Conservation (phyloP, 2,888 invertebrate genomes). For the Tipula vernalis region DNA sequence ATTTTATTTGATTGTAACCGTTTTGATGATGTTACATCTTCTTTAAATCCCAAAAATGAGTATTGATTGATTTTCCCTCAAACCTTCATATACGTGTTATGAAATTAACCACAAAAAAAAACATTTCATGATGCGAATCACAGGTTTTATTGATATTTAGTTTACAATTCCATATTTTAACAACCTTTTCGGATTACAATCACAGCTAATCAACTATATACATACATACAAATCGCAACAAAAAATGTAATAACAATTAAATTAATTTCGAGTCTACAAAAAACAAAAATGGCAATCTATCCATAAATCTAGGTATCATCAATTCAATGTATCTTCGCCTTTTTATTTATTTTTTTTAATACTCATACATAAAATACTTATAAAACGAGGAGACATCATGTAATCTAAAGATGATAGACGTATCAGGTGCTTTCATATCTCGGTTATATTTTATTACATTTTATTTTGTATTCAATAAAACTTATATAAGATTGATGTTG, state of each 20-base stretch:
- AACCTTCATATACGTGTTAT: too few relatives aligned
- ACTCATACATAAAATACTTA: neutral
- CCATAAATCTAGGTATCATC: neutral
- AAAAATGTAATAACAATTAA: neutral
- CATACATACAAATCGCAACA: too few relatives aligned
- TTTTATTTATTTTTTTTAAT: neutral
- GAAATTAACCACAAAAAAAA: too few relatives aligned
- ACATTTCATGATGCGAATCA: too few relatives aligned
- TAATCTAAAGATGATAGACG: neutral
- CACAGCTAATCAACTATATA: too few relatives aligned
- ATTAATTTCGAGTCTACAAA: neutral
- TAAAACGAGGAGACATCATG: neutral
- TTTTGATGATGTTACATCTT: too few relatives aligned
- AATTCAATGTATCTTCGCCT: neutral
- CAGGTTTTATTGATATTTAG: too few relatives aligned
- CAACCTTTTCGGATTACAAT: too few relatives aligned
- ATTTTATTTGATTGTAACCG: too few relatives aligned
- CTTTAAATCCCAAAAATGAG: too few relatives aligned
- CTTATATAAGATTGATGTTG: conserved; percentile 4
- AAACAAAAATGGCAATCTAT: neutral
- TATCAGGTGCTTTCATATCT: neutral
- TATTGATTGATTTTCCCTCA: too few relatives aligned
- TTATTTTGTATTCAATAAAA: neutral
- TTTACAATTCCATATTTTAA: too few relatives aligned
- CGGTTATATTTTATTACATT: neutral